phyloP scores from a whole-genome alignment of 2,888 invertebrate genomes.

The Stenoptilia bipunctidactyla region DNA sequence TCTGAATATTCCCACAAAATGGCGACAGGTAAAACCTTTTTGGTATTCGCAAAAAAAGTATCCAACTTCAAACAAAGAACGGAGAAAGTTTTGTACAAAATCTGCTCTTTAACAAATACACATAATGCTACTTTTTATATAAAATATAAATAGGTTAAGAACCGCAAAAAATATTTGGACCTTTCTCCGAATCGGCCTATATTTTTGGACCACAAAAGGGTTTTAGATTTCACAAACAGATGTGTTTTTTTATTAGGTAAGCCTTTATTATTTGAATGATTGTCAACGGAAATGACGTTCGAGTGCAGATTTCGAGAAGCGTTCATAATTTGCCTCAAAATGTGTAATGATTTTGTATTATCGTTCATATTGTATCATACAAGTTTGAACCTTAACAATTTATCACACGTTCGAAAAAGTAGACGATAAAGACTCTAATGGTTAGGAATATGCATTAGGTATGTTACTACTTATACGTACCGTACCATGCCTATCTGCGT shows the following conservation, averaged over 20 bases:
- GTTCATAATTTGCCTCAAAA: background rate
- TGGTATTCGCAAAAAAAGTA: conserved; percentile 20
- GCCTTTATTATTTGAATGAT: background rate
- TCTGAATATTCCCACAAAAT: conserved; percentile 31
- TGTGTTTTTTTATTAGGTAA: conserved; percentile 28
- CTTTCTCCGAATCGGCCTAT: conserved; percentile 40
- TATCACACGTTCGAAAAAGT: no score
- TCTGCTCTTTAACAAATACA: conserved; percentile 32
- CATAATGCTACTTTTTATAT: conserved; percentile 38
- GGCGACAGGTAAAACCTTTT: conserved; percentile 26
- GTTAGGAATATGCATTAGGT: no score
- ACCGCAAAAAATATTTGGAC: conserved; percentile 33
- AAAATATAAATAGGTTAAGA: conserved; percentile 17
- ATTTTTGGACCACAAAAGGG: conserved; percentile 48
- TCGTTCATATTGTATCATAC: no score
- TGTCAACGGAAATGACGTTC: background rate
- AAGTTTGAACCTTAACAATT: no score
- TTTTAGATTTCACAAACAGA: conserved; percentile 58
- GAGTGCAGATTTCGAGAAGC: background rate
- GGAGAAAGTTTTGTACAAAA: conserved; percentile 60
- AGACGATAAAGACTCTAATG: no score
- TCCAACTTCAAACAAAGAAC: conserved; percentile 16
- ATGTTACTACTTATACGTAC: no score
- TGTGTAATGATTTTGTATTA: background rate
- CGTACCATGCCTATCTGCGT: no score